A percentile compares a stretch with the other conserved stretches of the same genome.
phyloP scores from a whole-genome alignment of 2,113 vertebrate genomes.

The Atractosteus spatula region DNA sequence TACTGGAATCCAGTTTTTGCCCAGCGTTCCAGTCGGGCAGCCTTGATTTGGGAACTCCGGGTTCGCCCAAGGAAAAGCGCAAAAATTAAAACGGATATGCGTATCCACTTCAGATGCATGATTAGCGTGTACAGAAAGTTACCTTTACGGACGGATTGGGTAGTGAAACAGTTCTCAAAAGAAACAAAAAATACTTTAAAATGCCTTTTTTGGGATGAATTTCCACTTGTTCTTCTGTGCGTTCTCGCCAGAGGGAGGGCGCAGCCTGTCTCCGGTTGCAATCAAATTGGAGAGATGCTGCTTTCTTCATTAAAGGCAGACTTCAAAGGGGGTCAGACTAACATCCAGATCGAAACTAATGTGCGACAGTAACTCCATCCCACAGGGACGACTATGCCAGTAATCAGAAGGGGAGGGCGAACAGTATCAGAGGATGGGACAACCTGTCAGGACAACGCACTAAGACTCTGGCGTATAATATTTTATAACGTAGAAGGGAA shows the following conservation, averaged over 20 bases:
- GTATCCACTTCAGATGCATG: slow-evolving; percentile 31
- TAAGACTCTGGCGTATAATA: too few relatives aligned
- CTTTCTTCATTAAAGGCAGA: slow-evolving; percentile 31
- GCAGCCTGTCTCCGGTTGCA: slow-evolving; percentile 21
- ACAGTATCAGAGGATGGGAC: not conserved
- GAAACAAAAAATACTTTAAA: too few relatives aligned
- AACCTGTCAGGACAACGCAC: not conserved
- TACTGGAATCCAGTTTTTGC: slow-evolving; percentile 64
- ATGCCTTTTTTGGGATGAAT: not conserved
- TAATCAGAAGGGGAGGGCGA: slow-evolving; percentile 19
- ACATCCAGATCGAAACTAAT: slow-evolving; percentile 43
- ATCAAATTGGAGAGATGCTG: slow-evolving; percentile 31
- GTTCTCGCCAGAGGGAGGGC: slow-evolving; percentile 1
- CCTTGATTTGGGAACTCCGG: slow-evolving; percentile 34
- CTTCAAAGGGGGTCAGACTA: slow-evolving; percentile 32
- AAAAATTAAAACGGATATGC: slow-evolving; percentile 29
- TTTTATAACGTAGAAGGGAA: too few relatives aligned
- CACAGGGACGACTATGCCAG: slow-evolving; percentile 42
- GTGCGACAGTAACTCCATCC: slow-evolving; percentile 42
- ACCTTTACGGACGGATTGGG: too few relatives aligned
- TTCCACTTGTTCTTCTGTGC: not conserved
- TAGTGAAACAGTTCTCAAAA: too few relatives aligned
- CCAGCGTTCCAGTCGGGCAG: slow-evolving; percentile 62
- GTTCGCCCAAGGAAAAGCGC: slow-evolving; percentile 39
- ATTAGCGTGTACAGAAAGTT: not conserved